phyloP scores from a whole-genome alignment of 2,888 invertebrate species.

The Anthrax anthrax region DNA sequence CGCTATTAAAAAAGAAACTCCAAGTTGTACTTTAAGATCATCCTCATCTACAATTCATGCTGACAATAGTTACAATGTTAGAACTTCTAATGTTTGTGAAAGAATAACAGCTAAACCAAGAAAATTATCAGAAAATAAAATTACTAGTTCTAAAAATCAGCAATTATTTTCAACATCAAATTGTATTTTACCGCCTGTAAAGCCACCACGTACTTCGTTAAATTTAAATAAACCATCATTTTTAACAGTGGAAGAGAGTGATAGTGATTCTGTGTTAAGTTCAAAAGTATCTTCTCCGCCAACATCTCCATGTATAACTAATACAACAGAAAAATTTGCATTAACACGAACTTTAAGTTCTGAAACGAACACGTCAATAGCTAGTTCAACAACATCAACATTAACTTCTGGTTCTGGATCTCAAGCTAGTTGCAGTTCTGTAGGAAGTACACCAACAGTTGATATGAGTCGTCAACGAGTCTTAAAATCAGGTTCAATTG shows the following conservation, averaged over 20 bases:
- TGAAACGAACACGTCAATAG: conserved; percentile 56
- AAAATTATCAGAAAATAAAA: neutral
- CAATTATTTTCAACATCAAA: neutral
- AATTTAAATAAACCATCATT: conserved; percentile 17
- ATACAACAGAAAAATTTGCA: conserved; percentile 41
- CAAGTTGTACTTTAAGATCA: conserved; percentile 21
- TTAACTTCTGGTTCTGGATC: conserved; percentile 61
- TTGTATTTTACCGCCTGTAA: conserved; percentile 22
- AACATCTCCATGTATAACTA: conserved; percentile 43
- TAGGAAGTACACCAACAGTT: conserved; percentile 48
- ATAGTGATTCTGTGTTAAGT: conserved; percentile 80
- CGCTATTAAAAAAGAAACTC: conserved; percentile 18
- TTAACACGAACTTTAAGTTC: conserved; percentile 54
- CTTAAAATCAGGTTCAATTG: conserved; percentile 64
- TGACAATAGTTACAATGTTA: conserved; percentile 17
- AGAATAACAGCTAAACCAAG: neutral
- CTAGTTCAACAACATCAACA: conserved; percentile 54
- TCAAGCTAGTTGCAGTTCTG: conserved; percentile 52
- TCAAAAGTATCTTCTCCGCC: conserved; percentile 69
- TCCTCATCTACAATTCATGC: conserved; percentile 18
- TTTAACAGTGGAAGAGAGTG: conserved; percentile 33
- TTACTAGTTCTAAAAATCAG: neutral
- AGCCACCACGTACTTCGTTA: conserved; percentile 31
- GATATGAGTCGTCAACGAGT: conserved; percentile 52
- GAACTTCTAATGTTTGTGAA: neutral